These are phyloP conservation scores for Montipora foliosa DNA, from an alignment of 64 coral and sea anemone genomes.

Conservation along the genomic window DNA sequence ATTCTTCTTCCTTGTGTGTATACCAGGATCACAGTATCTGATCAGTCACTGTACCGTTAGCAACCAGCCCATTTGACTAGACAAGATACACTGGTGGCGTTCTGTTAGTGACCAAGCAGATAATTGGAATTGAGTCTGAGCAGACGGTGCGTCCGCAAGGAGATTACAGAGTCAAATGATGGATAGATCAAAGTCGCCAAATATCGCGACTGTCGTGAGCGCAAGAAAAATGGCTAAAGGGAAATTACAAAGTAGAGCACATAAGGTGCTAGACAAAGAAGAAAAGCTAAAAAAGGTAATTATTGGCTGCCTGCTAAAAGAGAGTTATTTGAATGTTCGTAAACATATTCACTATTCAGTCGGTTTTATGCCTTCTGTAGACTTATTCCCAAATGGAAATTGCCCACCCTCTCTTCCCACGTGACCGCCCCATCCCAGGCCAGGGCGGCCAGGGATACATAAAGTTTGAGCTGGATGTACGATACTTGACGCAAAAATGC, in stretches of 20 bases:
- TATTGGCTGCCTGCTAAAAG: not conserved
- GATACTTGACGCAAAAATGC: no score
- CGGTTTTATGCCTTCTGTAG: not conserved
- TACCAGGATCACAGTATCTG: not conserved
- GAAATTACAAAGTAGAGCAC: conserved; percentile 21
- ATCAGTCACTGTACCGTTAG: no score
- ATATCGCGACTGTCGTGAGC: conserved; percentile 11
- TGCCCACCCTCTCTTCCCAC: not conserved
- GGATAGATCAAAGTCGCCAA: conserved; percentile 36
- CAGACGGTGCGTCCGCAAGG: not conserved
- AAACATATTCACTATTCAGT: not conserved
- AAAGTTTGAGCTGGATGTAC: no score
- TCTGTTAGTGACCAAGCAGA: no score
- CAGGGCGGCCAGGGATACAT: no score
- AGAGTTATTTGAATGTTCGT: no score
- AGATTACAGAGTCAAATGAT: not conserved
- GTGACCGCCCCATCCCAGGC: no score
- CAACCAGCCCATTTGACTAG: no score
- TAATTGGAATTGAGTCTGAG: not conserved
- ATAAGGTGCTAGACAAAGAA: not conserved
- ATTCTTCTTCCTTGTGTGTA: not conserved
- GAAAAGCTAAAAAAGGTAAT: conserved; percentile 34
- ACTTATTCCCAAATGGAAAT: not conserved
- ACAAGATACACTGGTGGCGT: no score
- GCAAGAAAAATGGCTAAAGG: not conserved